A percentile compares a stretch with the other conserved stretches of the same genome.
phyloP scores from a whole-genome alignment of 2,113 vertebrate species.

The Nansenia antarctica region DNA sequence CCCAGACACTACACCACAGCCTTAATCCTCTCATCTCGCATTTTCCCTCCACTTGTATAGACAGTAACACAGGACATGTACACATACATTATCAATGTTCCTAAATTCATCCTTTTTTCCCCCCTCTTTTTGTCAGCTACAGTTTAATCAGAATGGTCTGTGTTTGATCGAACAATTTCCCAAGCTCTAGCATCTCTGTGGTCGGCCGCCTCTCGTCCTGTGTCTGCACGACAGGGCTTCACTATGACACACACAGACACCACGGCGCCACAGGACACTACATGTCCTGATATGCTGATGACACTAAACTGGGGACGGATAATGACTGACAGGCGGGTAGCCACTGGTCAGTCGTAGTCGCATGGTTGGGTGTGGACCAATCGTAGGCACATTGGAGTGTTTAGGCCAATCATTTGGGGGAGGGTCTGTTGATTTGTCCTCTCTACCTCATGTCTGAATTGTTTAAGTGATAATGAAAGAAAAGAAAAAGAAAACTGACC shows the following conservation, averaged over 20 bases:
- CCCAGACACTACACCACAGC: not conserved
- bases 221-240: not conserved
- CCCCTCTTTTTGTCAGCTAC: too few relatives aligned
- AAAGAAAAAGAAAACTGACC: not conserved
- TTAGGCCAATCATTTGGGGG: not conserved
- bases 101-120: not conserved
- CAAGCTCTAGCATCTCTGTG: not conserved
- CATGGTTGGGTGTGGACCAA: not conserved
- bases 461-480: not conserved
- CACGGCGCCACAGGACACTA: not conserved
- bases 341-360: not conserved
- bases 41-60: not conserved
- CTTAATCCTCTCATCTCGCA: not conserved
- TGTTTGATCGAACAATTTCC: not conserved
- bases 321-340: not conserved
- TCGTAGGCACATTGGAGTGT: not conserved
- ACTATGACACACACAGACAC: not conserved
- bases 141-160: too few relatives aligned
- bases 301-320: not conserved
- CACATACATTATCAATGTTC: not conserved
- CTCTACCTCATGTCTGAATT: slow-evolving; percentile 9
- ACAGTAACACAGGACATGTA: not conserved
- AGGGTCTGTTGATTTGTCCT: not conserved
- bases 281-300: not conserved
- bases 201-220: not conserved